Conservation (phyloP, 2,888 invertebrate species). For the Penaeus monodon region DNA sequence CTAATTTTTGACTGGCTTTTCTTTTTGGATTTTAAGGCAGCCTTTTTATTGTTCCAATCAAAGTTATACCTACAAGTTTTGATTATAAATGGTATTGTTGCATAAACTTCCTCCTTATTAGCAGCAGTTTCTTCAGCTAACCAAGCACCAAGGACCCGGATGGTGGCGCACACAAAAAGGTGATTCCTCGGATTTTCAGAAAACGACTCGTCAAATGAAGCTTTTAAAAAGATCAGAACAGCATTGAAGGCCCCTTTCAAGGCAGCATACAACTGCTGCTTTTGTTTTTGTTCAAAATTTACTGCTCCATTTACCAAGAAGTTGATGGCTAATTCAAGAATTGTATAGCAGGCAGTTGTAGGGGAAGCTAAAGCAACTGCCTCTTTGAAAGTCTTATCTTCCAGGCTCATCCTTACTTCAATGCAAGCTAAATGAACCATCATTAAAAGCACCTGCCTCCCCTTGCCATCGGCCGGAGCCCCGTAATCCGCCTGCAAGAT, state of each 20-base stretch:
- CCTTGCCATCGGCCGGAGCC: slow-evolving; percentile 77
- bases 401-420: slow-evolving; percentile 93
- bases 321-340: slow-evolving; percentile 83
- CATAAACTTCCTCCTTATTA: slow-evolving; percentile 85
- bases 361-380: slow-evolving; percentile 82
- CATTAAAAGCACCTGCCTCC: slow-evolving; percentile 83
- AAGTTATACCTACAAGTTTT: slow-evolving; percentile 86
- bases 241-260: slow-evolving; percentile 90
- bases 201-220: slow-evolving; percentile 50
- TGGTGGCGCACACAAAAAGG: slow-evolving; percentile 83
- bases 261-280: slow-evolving; percentile 89
- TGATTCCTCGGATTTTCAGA: slow-evolving; percentile 45
- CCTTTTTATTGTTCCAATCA: slow-evolving; percentile 66
- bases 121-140: slow-evolving; percentile 71
- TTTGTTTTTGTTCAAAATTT: slow-evolving; percentile 83
- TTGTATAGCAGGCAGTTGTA: slow-evolving; percentile 85
- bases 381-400: slow-evolving; percentile 83
- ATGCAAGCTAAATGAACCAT: slow-evolving; percentile 88
- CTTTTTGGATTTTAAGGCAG: slow-evolving; percentile 33
- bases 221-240: slow-evolving; percentile 78
- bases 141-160: slow-evolving; percentile 73
- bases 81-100: slow-evolving; percentile 85
- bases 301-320: slow-evolving; percentile 69
- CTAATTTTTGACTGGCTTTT: slow-evolving; percentile 25
- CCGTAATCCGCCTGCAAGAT: slow-evolving; percentile 74